Base-by-base conservation (phyloP, 2,113 vertebrate species). In the Centropristis striata region DNA sequence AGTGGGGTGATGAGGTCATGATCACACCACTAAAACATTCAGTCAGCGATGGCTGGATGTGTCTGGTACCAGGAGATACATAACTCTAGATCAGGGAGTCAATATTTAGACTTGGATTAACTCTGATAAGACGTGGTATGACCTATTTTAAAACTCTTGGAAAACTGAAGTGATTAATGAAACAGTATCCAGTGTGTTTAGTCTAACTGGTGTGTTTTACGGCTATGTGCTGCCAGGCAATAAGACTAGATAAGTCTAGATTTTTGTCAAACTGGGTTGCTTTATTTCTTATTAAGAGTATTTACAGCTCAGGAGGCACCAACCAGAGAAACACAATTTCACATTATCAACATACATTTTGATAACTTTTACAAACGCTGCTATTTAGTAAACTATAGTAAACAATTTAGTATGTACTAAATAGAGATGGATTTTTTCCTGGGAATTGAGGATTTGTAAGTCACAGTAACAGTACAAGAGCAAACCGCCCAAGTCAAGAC, bases 21-120 rank as follows among this genome's bases (percentile, higher is more conserved):
- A 57, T 57, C 11, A 10, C 36, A 54, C 2, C 46, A 13, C 20
- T 10, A 32, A 65, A 54, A 63, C 23, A 73, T 61, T 27, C 16
- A 8, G 21, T 49, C 10, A 8, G 15, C 14, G 8, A 10, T 20
- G 23, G 2, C 41, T 46, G 50, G 46, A 14, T 23, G 41, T 53
- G 37, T 8, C 18, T 78, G 27, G 46, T 11, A 59, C 60, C 12
- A 42, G 3, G 21, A 41, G 12, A 76, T 76, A 68, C 28, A 37
- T 46, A 36, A 37, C 18, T 49, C n/a, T n/a, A n/a, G n/a, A n/a
- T n/a, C n/a, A n/a, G n/a, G n/a, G n/a, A n/a, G n/a, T n/a, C n/a
- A n/a, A n/a, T n/a, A n/a, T n/a, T n/a, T n/a, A n/a, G n/a, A n/a
- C n/a, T n/a, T n/a, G n/a, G n/a, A n/a, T n/a, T 13, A 39, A 16